A percentile compares a stretch with the other conserved stretches of the same genome.
Evolutionary conservation across 2,797 vertebrate species (phyloP).

Genomic region (Adrianichthys oophorus): DNA sequence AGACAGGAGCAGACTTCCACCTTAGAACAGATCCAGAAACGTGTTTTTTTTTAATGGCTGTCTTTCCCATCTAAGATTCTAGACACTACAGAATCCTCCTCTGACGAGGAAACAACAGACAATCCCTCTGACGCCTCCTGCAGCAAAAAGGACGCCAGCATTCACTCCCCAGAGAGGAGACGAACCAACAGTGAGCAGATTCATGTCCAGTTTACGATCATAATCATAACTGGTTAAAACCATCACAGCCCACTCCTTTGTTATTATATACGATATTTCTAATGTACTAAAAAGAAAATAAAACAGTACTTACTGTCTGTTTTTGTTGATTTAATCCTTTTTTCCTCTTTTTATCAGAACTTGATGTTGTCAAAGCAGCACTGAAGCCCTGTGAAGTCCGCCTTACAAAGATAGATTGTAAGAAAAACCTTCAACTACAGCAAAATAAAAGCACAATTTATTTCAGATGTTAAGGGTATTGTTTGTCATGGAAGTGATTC

Average conservation of each 20-base stretch:
- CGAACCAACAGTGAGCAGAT: not conserved
- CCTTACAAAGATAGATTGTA: conserved; percentile 72
- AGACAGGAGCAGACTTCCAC: not conserved
- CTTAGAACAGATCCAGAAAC: not conserved
- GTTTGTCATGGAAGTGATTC: not conserved
- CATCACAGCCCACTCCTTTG: too few relatives aligned
- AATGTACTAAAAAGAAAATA: too few relatives aligned
- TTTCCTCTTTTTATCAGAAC: conserved; percentile 55
- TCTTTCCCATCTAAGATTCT: conserved; percentile 56
- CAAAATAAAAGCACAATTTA: not conserved
- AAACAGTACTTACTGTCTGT: too few relatives aligned
- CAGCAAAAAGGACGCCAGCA: conserved; percentile 17
- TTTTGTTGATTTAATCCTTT: not conserved
- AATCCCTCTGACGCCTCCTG: conserved; percentile 46
- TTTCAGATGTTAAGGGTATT: not conserved
- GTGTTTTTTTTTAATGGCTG: not conserved
- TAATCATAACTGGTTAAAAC: too few relatives aligned
- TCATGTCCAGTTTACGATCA: too few relatives aligned
- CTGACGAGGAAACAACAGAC: conserved; percentile 43
- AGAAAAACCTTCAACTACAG: conserved; percentile 30
- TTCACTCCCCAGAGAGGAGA: conserved; percentile 20
- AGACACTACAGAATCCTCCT: conserved; percentile 20
- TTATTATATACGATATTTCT: too few relatives aligned
- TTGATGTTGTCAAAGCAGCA: conserved; percentile 36
- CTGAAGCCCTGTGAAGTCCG: conserved; percentile 75